Base-by-base conservation (phyloP, 2,888 invertebrate species). In the Micropterix aruncella region DNA sequence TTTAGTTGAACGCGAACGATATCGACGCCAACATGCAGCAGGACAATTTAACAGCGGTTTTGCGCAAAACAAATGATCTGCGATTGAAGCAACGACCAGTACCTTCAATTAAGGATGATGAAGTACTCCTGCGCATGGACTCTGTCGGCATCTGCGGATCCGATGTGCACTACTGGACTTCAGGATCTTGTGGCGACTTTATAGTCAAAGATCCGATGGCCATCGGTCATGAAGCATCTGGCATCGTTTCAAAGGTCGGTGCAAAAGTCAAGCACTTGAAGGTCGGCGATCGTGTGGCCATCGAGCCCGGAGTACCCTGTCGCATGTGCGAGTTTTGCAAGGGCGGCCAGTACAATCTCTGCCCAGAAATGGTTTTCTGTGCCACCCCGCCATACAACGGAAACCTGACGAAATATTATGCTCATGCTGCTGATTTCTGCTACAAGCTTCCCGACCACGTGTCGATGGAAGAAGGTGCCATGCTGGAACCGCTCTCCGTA, bases 131-230 rank as follows among this genome's bases (percentile, higher is more conserved):
- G 37, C 75, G 79, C 56, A 87, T 95, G 79, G 80, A 80, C 48
- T 82, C 83, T 50, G 91, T 95, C 18, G 96, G 96, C 15, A 95
- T 97, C 53, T 97, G 96, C 59, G 96, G 96, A 1, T 84, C 86
- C 0, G 96, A 96, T 62, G 86, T 96, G 4, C 93, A 93, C 63
- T 81, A 94, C 57, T 77, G 88, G 62, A 77, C 74, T 1, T 67
- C 84, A 44, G 95, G 93, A 3, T 65, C 75, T 37, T 93, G 94
- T 55, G 94, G 90, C 0, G 74, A 83, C 52, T 94, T 92, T 53
- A 65, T 85, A 15, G 67, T 95, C 0, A 73, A 73, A 18, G 70
- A 79, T 41, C 95, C 95, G 0, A 85, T 93, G 79, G 75, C 94
- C 12, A 79, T 95, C 44, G 96, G 95, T 0, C 96, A 97, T 58